Evolutionary conservation across 2,888 invertebrate genomes (phyloP), one percentile per base, ranked within the genome.

Genomic region (Drosophila maculinotata): DNA sequence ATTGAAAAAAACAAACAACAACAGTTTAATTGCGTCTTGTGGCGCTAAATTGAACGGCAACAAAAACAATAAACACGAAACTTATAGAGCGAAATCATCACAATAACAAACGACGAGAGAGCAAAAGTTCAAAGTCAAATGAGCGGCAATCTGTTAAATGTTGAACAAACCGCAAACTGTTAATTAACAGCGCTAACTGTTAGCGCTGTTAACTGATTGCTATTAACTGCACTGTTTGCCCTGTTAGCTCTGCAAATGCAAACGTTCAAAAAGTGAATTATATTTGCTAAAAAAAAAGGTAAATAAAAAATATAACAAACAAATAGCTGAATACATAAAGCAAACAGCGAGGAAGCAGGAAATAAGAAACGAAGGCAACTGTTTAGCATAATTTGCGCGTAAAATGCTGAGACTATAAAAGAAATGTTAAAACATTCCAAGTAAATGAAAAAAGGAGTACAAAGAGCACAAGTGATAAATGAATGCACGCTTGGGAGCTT

Each of bases 371-470:
- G 38, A 42, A n/a, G 51, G 39, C 20, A 71, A 73, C 49, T 78
- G 41, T 45, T 74, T 56, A 78, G 58, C 82, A 75, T 81, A 75
- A 81, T 68, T 81, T 41, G 17, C 48, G 69, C 82, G 51, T 62
- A 62, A 78, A 81, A 41, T 23, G 62, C 12, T 2, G 17, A 20
- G 15, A 45, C 23, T 23, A 36, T 48, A 45, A 38, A 28, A 14
- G 23, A 28, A 35, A 41, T n/a, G 44, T 38, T 30, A 28, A 36
- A 38, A 36, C 39, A 39, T 39, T 10, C 20, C 14, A 41, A 31
- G 36, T 26, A 42, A 51, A 41, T 31, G 35, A 41, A 20, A 41
- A 57, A n/a, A n/a, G n/a, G 6, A 28, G 45, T 6, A 9, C 5
- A 31, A 31, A 30, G 38, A n/a, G 17, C n/a, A 41, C 6, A 33